phyloP scores from a whole-genome alignment of 2,888 invertebrate species.

The Zele albiditarsus region DNA sequence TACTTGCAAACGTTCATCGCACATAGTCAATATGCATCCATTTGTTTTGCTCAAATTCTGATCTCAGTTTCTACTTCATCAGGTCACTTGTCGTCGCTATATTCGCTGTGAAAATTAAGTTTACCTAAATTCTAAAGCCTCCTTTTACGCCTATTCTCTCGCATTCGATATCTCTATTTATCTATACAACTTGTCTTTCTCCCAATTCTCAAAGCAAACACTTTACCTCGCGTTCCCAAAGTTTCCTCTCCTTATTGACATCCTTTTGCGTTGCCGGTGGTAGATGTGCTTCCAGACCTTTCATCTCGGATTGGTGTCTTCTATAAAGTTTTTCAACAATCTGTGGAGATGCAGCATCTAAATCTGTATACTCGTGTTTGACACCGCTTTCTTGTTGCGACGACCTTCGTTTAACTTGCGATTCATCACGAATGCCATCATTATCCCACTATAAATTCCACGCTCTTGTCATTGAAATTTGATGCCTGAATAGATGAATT shows the following conservation, averaged over 20 bases:
- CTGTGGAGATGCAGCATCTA: slow-evolving; percentile 41
- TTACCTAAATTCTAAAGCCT: background rate
- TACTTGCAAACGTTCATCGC: background rate
- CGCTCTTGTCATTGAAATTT: background rate
- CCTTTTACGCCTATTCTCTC: background rate
- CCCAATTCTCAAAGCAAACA: slow-evolving; percentile 20
- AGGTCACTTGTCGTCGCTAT: background rate
- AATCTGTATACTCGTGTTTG: slow-evolving; percentile 46
- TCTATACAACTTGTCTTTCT: background rate
- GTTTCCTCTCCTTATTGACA: slow-evolving; percentile 54
- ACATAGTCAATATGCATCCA: background rate
- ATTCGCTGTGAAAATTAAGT: background rate
- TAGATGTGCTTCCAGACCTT: slow-evolving; percentile 55
- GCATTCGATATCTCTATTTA: background rate
- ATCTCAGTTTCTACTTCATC: background rate
- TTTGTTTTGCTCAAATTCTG: background rate
- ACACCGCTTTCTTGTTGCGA: slow-evolving; percentile 8
- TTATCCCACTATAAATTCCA: slow-evolving; percentile 12
- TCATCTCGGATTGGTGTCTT: slow-evolving; percentile 56
- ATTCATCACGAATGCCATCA: slow-evolving; percentile 3
- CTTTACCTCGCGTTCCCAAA: slow-evolving; percentile 59
- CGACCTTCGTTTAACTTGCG: background rate
- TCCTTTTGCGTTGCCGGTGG: slow-evolving; percentile 53
- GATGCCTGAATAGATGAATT: background rate
- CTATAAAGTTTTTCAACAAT: slow-evolving; percentile 58